Evolutionary conservation across 2,113 vertebrate species (phyloP).

Genomic region (Nannobrachium achirus): DNA sequence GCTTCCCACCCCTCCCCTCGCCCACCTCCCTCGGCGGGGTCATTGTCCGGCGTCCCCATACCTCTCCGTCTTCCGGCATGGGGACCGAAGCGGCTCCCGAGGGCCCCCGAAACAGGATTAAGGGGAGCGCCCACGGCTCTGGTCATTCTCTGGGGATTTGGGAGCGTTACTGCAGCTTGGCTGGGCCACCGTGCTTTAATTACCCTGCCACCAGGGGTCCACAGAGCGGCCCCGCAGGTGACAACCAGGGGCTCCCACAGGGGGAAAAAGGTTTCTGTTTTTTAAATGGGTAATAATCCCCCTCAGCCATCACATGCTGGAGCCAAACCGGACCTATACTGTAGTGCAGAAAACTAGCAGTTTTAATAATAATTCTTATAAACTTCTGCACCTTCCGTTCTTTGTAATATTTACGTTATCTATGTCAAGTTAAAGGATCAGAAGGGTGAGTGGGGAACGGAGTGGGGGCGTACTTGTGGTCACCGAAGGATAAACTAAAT

Average conservation of each 20-base stretch:
- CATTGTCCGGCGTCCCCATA: slow-evolving; percentile 65
- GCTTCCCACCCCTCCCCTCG: slow-evolving; percentile 51
- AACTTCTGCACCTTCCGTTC: no score
- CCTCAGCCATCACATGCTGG: slow-evolving; percentile 20
- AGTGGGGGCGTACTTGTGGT: no score
- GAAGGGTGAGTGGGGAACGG: no score
- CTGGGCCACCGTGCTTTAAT: slow-evolving; percentile 80
- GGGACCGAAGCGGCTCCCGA: slow-evolving; percentile 64
- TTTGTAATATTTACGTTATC: no score
- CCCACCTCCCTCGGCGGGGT: slow-evolving; percentile 52
- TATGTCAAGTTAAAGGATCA: no score
- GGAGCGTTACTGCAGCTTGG: slow-evolving; percentile 75
- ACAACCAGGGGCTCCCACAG: slow-evolving; percentile 35
- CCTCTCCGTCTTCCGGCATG: slow-evolving; percentile 73
- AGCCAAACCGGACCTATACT: slow-evolving; percentile 56
- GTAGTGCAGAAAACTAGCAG: slow-evolving; percentile 22
- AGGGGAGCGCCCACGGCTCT: slow-evolving; percentile 68
- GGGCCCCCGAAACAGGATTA: slow-evolving; percentile 82
- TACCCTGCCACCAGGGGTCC: slow-evolving; percentile 82
- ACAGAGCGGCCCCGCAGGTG: slow-evolving; percentile 60
- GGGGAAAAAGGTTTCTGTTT: slow-evolving; percentile 53
- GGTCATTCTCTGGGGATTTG: slow-evolving; percentile 75
- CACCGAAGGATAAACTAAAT: no score
- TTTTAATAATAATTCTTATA: no score
- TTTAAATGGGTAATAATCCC: slow-evolving; percentile 74